Evolutionary conservation across 2,797 vertebrate genomes (phyloP), one percentile per base, ranked within the genome.

Genomic region (Gambusia yucatana): DNA sequence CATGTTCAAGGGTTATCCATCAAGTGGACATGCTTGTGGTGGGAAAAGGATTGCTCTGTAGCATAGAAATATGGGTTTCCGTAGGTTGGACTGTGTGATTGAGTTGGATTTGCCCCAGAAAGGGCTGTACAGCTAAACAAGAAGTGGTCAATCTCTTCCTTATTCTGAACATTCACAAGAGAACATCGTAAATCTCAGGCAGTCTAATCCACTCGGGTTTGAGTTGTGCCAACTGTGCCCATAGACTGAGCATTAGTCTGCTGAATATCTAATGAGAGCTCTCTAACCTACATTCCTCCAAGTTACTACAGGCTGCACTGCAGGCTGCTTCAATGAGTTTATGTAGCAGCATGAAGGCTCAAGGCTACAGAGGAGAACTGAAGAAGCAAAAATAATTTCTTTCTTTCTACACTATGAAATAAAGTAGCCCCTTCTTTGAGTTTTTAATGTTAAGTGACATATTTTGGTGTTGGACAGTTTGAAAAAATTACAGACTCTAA

Each of bases 101-200:
- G 79, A 67, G 55, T 52, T 93, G 92, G 88, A 86, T 25, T 2
- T 25, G 7, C 67, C 88, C 84, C 92, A 93, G 73, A 63, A 47
- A 72, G 75, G 25, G 81, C 84, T 93, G 90, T 91, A 86, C 55
- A 8, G 57, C 76, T 2, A 8, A 86, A 85, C 25, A 73, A 76
- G 81, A 92, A 90, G 83, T 41, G 39, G 79, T 82, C 90, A 88
- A 86, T 91, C 92, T 87, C 87, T 78, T 77, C 70, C 70, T 70
- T 73, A 65, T 77, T 80, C 81, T 83, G 44, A 83, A 86, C 83
- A 86, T 86, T 77, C 79, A 78, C 82, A 88, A 87, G 89, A 82
- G 87, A 92, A 91, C 86, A 92, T 93, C 80, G 83, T 82, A 84
- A 90, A 92, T 92, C 88, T 87, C 84, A 90, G 86, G 73, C 87